These are phyloP conservation scores for Pseudonaja textilis DNA, from an alignment of 2,113 vertebrate species.

Conservation along the genomic window DNA sequence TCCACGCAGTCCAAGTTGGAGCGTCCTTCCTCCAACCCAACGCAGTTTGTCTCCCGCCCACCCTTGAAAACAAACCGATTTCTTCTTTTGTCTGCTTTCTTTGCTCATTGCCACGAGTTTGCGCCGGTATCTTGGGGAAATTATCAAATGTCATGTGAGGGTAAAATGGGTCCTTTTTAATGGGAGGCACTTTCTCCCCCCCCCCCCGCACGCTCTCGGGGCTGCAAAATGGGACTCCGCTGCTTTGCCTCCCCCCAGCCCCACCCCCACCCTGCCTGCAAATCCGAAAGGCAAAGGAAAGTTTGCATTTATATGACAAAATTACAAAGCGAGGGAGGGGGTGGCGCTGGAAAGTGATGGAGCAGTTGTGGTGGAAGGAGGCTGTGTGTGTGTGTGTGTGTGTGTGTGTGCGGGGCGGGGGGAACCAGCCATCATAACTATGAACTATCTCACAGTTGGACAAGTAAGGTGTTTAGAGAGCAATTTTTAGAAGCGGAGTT, in stretches of 20 bases:
- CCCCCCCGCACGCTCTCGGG: neutral
- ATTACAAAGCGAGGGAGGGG: conserved; percentile 63
- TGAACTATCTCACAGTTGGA: conserved; percentile 58
- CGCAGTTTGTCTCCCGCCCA: conserved; percentile 26
- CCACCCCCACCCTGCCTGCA: conserved; percentile 58
- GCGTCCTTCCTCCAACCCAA: neutral
- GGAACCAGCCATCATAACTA: conserved; percentile 39
- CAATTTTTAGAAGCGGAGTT: conserved; percentile 13
- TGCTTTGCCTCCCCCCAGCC: conserved; percentile 53
- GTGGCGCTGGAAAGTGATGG: neutral
- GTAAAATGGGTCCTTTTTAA: conserved; percentile 72
- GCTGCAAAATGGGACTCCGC: conserved; percentile 69
- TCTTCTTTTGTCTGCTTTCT: conserved; percentile 61
- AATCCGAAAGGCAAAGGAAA: conserved; percentile 54
- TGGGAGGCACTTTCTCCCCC: conserved; percentile 27
- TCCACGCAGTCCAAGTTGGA: conserved; percentile 68
- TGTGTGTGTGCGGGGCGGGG: neutral
- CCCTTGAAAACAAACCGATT: conserved; percentile 61
- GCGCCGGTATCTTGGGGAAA: conserved; percentile 70
- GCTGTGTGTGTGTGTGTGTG: neutral
- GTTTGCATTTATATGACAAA: conserved; percentile 81
- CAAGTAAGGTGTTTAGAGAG: conserved; percentile 33
- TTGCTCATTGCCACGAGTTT: conserved; percentile 65
- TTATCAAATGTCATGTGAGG: conserved; percentile 72
- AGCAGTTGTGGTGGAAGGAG: no score